Conservation (phyloP, 2,888 invertebrate genomes). For the Hyalella azteca region DNA sequence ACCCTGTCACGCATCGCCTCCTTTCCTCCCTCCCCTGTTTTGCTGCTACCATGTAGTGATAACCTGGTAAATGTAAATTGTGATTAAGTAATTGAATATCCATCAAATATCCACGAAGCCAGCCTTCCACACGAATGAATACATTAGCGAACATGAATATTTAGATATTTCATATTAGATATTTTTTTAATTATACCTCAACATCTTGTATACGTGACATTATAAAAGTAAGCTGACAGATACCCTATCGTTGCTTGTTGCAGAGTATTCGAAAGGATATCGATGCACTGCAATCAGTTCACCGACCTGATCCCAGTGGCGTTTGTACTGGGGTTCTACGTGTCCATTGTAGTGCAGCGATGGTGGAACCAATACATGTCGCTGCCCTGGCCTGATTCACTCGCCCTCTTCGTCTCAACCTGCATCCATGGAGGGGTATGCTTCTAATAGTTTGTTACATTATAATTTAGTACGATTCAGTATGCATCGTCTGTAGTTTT, state of each 20-base stretch:
- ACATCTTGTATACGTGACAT: background rate
- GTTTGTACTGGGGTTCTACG: constrained; percentile 52
- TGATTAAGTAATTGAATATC: too few relatives aligned
- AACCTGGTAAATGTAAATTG: too few relatives aligned
- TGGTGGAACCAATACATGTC: constrained; percentile 52
- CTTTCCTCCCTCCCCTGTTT: too few relatives aligned
- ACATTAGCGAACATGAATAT: too few relatives aligned
- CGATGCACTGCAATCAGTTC: constrained; percentile 85
- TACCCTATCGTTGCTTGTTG: background rate
- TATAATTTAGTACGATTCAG: too few relatives aligned
- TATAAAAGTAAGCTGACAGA: background rate
- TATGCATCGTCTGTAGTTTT: too few relatives aligned
- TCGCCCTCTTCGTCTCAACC: constrained; percentile 88
- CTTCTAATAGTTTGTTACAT: constrained; percentile 61
- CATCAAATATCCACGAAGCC: too few relatives aligned
- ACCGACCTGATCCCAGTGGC: constrained; percentile 65
- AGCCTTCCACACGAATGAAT: too few relatives aligned
- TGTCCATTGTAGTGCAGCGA: constrained; percentile 48
- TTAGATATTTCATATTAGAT: too few relatives aligned
- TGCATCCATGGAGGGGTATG: constrained; percentile 89
- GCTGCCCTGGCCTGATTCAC: constrained; percentile 49
- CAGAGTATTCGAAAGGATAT: constrained; percentile 77
- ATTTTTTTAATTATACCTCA: too few relatives aligned
- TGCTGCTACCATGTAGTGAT: too few relatives aligned
- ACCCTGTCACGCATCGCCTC: too few relatives aligned